A percentile compares a stretch with the other conserved stretches of the same genome.
Evolutionary conservation across 2,113 vertebrate species (phyloP).

Genomic region (Nestor notabilis): DNA sequence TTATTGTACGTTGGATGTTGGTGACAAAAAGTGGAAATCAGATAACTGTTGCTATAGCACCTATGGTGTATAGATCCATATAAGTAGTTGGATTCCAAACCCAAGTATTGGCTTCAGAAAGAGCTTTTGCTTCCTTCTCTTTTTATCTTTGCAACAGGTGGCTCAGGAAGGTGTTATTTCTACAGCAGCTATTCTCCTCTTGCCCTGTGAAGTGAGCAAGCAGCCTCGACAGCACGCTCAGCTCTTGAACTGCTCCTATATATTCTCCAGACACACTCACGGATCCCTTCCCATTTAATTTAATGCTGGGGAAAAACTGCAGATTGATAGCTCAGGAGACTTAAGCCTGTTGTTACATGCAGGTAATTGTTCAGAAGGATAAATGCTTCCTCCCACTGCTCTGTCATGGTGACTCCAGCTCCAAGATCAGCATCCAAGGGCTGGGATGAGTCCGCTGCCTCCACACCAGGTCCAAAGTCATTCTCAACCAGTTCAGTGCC

Average conservation of each 20-base stretch:
- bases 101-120: neutral
- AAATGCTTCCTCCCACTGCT: neutral
- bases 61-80: no score
- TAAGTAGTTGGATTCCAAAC: neutral
- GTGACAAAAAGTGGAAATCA: neutral
- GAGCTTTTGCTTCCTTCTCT: neutral
- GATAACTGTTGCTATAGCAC: neutral
- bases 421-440: accelerated
- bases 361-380: neutral
- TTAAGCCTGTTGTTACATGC: neutral
- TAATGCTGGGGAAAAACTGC: neutral
- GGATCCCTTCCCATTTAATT: conserved; percentile 23
- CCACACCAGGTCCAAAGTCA: neutral
- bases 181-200: neutral
- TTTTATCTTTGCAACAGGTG: neutral
- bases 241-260: conserved; percentile 44
- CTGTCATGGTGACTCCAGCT: accelerated
- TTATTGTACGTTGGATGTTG: neutral
- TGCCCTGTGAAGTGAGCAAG: accelerated
- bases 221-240: neutral
- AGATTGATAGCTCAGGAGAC: neutral
- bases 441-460: neutral
- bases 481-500: neutral
- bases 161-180: neutral
- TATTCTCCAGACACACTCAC: neutral